phyloP scores from a whole-genome alignment of 2,113 vertebrate genomes.

The Spizaetus ornatus region DNA sequence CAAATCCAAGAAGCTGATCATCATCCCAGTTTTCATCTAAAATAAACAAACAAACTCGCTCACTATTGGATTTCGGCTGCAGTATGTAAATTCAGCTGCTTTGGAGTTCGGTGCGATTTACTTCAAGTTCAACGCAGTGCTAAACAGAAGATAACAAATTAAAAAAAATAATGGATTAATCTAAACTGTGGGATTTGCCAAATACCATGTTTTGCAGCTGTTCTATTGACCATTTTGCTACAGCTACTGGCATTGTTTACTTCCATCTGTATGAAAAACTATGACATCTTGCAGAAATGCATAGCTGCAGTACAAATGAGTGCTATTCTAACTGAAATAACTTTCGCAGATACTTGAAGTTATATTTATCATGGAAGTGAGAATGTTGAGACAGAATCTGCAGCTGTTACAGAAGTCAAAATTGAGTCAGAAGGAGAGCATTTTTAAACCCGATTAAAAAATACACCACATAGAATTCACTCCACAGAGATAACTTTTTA shows the following conservation, averaged over 20 bases:
- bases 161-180: not conserved
- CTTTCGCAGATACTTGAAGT: not conserved
- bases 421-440: not conserved
- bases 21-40: constrained; percentile 92
- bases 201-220: not conserved
- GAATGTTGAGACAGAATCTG: not conserved
- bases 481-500: not conserved
- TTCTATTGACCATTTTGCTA: not conserved
- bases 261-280: not conserved
- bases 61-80: constrained; percentile 4
- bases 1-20: constrained; percentile 88
- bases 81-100: not conserved
- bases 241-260: constrained; percentile 10
- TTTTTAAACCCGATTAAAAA: not conserved
- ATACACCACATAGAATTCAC: not conserved
- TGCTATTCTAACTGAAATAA: not conserved
- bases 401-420: not conserved
- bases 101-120: not conserved
- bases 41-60: constrained; percentile 54
- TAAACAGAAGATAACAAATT: not conserved
- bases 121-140: not conserved
- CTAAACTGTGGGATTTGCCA: not conserved
- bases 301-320: not conserved
- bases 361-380: not conserved
- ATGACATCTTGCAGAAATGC: not conserved